These are phyloP conservation scores for Xenopus petersii DNA, from an alignment of 2,797 vertebrate species.

Conservation along the genomic window DNA sequence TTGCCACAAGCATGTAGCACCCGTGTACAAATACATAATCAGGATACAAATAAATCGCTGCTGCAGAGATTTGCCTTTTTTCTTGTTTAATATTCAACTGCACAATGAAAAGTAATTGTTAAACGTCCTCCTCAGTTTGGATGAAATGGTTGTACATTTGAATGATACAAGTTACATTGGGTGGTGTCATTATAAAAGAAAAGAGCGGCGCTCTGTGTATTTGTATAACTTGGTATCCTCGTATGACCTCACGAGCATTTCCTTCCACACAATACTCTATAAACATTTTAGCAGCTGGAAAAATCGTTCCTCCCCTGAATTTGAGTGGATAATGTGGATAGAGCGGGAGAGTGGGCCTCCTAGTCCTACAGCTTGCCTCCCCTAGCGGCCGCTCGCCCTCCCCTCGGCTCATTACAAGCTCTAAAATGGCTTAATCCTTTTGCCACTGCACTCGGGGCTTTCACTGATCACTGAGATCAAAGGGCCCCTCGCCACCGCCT, in stretches of 20 bases:
- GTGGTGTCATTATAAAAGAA: too few species aligned
- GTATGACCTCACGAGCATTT: slow-evolving; percentile 19
- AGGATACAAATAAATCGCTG: too few species aligned
- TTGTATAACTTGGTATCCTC: slow-evolving; percentile 23
- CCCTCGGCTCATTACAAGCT: not conserved
- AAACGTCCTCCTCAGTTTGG: too few species aligned
- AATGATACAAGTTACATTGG: too few species aligned
- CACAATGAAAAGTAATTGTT: too few species aligned
- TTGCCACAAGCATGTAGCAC: too few species aligned
- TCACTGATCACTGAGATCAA: not conserved
- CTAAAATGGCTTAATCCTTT: not conserved
- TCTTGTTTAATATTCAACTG: too few species aligned
- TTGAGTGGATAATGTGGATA: not conserved
- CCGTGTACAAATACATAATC: too few species aligned
- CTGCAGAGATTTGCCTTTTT: too few species aligned
- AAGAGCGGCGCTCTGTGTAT: too few species aligned
- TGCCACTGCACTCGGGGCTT: not conserved
- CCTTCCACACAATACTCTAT: slow-evolving; percentile 6
- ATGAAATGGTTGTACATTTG: too few species aligned
- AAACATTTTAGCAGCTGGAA: slow-evolving; percentile 28
- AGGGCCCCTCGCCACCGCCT: not conserved
- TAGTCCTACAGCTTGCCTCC: slow-evolving; percentile 50
- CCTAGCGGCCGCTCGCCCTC: slow-evolving; percentile 39
- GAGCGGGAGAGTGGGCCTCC: not conserved
- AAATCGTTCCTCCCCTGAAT: not conserved